Base-by-base conservation (phyloP, 2,888 invertebrate species). In the Sphinx pinastri region DNA sequence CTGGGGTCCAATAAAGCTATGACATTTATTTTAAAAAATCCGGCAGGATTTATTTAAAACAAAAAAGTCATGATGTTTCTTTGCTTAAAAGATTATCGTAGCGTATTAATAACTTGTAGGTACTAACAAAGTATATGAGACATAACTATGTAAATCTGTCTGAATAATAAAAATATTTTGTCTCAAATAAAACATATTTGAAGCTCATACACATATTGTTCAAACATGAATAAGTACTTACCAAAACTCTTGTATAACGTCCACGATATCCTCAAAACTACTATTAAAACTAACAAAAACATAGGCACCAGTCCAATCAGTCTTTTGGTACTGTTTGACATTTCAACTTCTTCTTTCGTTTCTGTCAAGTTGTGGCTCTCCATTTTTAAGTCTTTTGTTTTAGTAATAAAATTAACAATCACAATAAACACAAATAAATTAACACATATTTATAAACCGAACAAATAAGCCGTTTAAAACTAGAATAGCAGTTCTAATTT, bases 261-360 rank as follows among this genome's bases (percentile, higher is more conserved):
- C 81, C 89, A 91, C 7, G 90, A 81, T 71, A 91, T 83, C 76
- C 90, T 86, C 67, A 87, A 71, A 10, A 92, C 80, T 45, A 91
- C 83, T 0, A 91, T 81, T 2, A 88, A 71, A 38, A 90, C 75
- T 52, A 92, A 77, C 67, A 91, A 72, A 59, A 91, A 83, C 76
- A 91, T 81, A 0, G 92, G 92, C 58, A 90, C 71, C 0, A 92
- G 70, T 3, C 84, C 84, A 11, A 85, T 69, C 31, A 85, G 68
- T 72, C 77, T 78, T 55, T 76, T 80, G n/a, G 75, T 76, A 2
- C 68, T 54, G 73, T 67, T 52, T 60, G 73, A 0, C 12, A 59
- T 70, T 0, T 67, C 63, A 31, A 69, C 68, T 59, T 76, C 77
- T 19, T 63, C 74, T 57, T 74, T 75, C 0, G 74, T 51, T 13